Conservation (phyloP, 1,140 invertebrate species). For the Caenorhabditis inopinata region DNA sequence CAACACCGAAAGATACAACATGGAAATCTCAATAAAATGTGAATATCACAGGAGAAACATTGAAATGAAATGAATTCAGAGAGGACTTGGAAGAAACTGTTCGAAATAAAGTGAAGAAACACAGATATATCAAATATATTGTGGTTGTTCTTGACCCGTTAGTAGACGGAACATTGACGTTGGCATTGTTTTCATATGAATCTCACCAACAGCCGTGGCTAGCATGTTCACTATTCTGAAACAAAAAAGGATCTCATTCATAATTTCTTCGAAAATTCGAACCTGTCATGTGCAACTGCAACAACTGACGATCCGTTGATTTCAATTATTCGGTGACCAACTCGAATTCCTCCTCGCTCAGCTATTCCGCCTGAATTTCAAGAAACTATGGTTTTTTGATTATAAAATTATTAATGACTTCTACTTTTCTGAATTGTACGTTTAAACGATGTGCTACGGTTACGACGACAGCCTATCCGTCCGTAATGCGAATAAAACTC, state of each 20-base stretch:
- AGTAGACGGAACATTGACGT: conserved; percentile 98
- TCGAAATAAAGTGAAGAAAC: too few species aligned
- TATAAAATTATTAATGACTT: not conserved
- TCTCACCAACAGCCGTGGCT: conserved; percentile 98
- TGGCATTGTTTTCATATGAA: conserved; percentile 98
- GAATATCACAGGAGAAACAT: not conserved
- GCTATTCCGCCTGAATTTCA: conserved; percentile 85
- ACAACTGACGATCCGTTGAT: conserved; percentile 99
- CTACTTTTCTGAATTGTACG: not conserved
- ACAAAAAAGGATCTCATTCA: not conserved
- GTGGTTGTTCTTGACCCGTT: conserved; percentile 96
- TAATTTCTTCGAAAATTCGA: not conserved
- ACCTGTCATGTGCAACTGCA: conserved; percentile 94
- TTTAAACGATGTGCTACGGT: too few species aligned
- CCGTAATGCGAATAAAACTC: too few species aligned
- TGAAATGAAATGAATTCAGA: not conserved
- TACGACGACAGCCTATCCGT: too few species aligned
- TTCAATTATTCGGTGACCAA: conserved; percentile 98
- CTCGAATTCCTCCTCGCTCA: conserved; percentile 93
- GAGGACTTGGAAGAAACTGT: not conserved
- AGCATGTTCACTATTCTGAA: conserved; percentile 86
- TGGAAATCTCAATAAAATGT: too few species aligned
- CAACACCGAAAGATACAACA: not conserved
- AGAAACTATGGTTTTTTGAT: not conserved
- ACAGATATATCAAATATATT: conserved; percentile 86